A percentile compares a stretch with the other conserved stretches of the same genome.
Conservation (phyloP, 2,113 vertebrate genomes). For the Otolemur garnettii region DNA sequence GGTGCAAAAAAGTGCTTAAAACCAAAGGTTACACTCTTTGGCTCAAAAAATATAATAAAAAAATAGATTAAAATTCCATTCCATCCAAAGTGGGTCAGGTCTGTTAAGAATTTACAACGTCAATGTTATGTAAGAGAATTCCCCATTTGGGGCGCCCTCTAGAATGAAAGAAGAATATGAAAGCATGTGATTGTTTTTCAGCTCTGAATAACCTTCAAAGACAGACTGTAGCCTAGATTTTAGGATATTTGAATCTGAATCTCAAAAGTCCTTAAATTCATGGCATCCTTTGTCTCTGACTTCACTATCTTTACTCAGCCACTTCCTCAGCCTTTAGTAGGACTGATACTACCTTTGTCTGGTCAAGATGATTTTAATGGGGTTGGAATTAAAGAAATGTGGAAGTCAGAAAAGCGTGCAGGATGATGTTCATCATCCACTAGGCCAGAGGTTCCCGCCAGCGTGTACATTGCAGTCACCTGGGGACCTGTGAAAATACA, state of each 20-base stretch:
- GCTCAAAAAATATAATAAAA: slow-evolving; percentile 33
- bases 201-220: slow-evolving; percentile 33
- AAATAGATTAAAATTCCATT: slow-evolving; percentile 67
- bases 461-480: neutral
- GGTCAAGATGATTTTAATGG: neutral
- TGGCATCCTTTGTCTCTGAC: neutral
- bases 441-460: neutral
- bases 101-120: slow-evolving; percentile 72
- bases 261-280: slow-evolving; percentile 57
- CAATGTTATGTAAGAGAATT: slow-evolving; percentile 58
- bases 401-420: neutral
- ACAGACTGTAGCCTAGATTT: slow-evolving; percentile 25
- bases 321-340: neutral
- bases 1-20: slow-evolving; percentile 42
- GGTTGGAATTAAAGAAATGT: neutral
- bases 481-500: neutral
- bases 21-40: slow-evolving; percentile 1
- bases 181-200: slow-evolving; percentile 28
- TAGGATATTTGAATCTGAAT: slow-evolving; percentile 20
- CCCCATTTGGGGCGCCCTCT: slow-evolving; percentile 23
- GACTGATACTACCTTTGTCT: neutral
- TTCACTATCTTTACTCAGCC: neutral
- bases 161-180: slow-evolving; percentile 61
- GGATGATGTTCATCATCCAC: neutral
- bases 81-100: slow-evolving; percentile 48